Evolutionary conservation across 1,140 invertebrate species (phyloP).

Genomic region (Brachionus sp.): DNA sequence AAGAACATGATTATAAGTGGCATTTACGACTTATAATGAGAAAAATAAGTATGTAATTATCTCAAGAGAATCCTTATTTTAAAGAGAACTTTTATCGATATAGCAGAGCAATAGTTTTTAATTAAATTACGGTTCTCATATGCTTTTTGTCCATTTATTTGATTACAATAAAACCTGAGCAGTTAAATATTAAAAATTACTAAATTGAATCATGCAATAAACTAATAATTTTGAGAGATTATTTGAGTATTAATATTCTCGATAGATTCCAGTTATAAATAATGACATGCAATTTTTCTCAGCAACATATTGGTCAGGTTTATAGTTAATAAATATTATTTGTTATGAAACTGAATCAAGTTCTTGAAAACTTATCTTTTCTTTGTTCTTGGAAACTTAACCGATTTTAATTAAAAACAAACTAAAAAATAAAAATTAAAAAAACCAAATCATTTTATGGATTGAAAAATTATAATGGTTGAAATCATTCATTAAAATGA

Average conservation of each 20-base stretch:
- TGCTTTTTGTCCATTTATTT: slow-evolving; percentile 40
- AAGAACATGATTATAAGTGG: not conserved
- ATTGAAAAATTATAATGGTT: not conserved
- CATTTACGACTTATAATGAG: not conserved
- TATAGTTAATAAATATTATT: not conserved
- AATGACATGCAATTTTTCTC: not conserved
- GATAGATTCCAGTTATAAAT: not conserved
- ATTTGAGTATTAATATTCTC: slow-evolving; percentile 2
- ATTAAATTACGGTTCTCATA: not conserved
- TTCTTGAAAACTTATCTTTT: not conserved
- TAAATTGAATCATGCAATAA: slow-evolving; percentile 22
- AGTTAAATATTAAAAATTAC: not conserved
- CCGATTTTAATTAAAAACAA: slow-evolving; percentile 10
- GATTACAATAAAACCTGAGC: slow-evolving; percentile 19
- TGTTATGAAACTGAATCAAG: not conserved
- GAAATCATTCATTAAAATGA: slow-evolving; percentile 11
- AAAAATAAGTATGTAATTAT: not conserved
- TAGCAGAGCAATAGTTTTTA: not conserved
- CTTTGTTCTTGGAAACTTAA: too few relatives aligned
- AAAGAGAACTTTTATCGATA: not conserved
- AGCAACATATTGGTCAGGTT: not conserved
- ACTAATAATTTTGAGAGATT: not conserved
- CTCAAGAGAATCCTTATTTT: not conserved
- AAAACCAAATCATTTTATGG: not conserved
- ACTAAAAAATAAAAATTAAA: not conserved